phyloP scores from a whole-genome alignment of 2,888 invertebrate genomes.

The Electrophaes corylata region DNA sequence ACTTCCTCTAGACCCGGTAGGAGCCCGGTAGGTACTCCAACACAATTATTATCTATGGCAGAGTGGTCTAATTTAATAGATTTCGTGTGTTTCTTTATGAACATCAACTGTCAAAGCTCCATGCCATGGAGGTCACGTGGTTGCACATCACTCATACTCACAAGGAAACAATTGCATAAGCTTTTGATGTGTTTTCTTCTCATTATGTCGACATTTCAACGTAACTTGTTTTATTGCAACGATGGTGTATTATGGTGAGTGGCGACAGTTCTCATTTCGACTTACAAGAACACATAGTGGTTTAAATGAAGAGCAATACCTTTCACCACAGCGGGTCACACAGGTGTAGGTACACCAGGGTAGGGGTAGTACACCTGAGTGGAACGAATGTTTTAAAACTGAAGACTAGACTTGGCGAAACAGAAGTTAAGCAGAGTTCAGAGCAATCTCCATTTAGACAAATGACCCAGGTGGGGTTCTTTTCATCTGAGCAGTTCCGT shows the following conservation, averaged over 20 bases:
- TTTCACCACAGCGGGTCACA: neutral
- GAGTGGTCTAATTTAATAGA: no score
- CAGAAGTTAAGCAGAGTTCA: no score
- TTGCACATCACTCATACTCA: constrained; percentile 18
- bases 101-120: neutral
- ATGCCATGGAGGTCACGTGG: constrained; percentile 2
- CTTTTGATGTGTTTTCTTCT: constrained; percentile 14
- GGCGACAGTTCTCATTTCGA: neutral
- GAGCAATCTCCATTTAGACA: no score
- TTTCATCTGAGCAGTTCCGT: no score
- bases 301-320: neutral
- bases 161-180: constrained; percentile 31
- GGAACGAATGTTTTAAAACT: no score
- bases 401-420: no score
- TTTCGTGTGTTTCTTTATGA: neutral
- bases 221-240: constrained; percentile 11
- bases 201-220: constrained; percentile 12
- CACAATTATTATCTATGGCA: no score
- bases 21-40: no score
- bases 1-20: no score
- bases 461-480: no score
- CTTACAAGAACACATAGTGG: neutral
- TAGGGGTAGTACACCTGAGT: no score
- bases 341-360: no score
- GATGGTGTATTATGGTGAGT: constrained; percentile 1